Base-by-base conservation (phyloP, 2,888 invertebrate genomes). In the Chromoteleia sp. region DNA sequence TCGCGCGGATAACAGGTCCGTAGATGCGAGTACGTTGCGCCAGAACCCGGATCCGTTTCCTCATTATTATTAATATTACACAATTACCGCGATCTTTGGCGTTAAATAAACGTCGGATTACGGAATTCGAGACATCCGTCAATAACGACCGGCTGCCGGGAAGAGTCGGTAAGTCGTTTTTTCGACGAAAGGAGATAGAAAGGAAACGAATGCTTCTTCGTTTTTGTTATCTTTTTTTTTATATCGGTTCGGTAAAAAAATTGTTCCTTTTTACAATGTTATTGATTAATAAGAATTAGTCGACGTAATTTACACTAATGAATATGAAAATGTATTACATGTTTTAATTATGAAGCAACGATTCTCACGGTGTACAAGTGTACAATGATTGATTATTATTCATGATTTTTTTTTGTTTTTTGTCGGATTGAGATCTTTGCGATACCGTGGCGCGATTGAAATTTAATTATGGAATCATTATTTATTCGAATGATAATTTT, bases 1-100 rank as follows among this genome's bases (percentile, higher is more conserved):
- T 84, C 81, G 84, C 81, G 30, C 67, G 68, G 80, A 83, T 83
- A 80, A 71, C 63, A 70, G 74, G 73, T 65, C 65, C 54, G 65
- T 74, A 80, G 81, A 82, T 76, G 68, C 85, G 83, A 84, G 84
- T 81, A 82, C 82, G 79, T 84, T 85, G 84, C 84, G 74, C 84
- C 85, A 85, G 58, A 78, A 65, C 80, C 82, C 74, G 83, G 82
- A 83, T 84, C 84, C 81, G 83, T 86, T 86, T 87, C 86, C 86
- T 87, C 86, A 83, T 88, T 87, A 86, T 87, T 87, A 88, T 88
- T 88, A 86, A 87, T 88, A 86, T 89, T 89, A 87, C 87, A 86
- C 87, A 88, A 88, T 87, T 88, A 87, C 87, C 85, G 84, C 84
- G 76, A 75, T 84, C 83, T 83, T 81, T 36, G 15, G 30, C 33